Evolutionary conservation across 2,113 vertebrate genomes (phyloP).

Genomic region (Ammodytes dubius): DNA sequence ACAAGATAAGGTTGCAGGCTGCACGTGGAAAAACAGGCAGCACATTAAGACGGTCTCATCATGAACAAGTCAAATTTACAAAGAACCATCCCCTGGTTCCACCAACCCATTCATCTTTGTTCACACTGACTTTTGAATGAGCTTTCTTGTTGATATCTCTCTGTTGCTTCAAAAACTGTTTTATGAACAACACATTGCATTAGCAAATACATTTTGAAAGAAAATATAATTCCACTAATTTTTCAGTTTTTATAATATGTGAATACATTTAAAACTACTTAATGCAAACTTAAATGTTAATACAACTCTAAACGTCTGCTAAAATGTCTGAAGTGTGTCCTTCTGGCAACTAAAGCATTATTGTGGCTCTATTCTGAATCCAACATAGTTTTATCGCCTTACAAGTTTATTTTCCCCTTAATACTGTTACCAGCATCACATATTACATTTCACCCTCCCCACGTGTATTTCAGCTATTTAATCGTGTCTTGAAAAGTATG

Average conservation of each 20-base stretch:
- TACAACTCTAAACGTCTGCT: neutral
- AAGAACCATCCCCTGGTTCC: neutral
- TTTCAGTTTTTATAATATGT: too few relatives aligned
- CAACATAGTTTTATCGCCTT: neutral
- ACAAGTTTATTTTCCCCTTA: too few relatives aligned
- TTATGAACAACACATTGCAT: neutral
- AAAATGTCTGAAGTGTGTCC: neutral
- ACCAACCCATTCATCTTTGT: neutral
- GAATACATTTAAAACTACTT: neutral
- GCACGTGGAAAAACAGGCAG: neutral
- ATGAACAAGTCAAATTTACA: neutral
- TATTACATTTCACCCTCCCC: too few relatives aligned
- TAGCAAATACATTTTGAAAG: neutral
- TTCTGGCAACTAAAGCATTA: neutral
- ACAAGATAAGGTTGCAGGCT: slow-evolving; percentile 6
- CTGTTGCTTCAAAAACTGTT: neutral
- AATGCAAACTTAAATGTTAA: neutral
- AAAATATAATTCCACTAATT: neutral
- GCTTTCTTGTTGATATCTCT: neutral
- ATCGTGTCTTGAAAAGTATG: too few relatives aligned
- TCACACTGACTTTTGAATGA: neutral
- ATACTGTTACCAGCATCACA: too few relatives aligned
- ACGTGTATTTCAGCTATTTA: too few relatives aligned
- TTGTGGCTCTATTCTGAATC: neutral
- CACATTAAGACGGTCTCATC: neutral